Base-by-base conservation (phyloP, 1,140 invertebrate species). In the Trachymyrmex septentrionalis region DNA sequence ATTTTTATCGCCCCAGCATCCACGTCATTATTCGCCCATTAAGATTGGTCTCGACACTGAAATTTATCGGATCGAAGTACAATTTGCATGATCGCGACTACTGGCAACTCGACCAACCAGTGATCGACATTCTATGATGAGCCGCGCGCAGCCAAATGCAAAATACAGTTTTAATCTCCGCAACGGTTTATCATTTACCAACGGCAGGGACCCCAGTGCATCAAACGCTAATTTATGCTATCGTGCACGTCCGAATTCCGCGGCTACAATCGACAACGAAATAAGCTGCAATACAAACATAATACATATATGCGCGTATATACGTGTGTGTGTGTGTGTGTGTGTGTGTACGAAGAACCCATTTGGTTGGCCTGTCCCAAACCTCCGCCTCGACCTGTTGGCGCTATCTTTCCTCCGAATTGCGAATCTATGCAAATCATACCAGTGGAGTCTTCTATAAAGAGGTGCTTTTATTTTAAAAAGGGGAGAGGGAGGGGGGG, bases 171-270 rank as follows among this genome's bases (percentile, higher is more conserved):
- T 84, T 84, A 84, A 84, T 75, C 80, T 84, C 69, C 24, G 80
- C 69, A 38, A 84, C 80, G 69, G 80, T 73, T 84, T 84, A 84
- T 84, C 80, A 73, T 75, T 84, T 75, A 75, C 80, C 69, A 75
- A 75, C 69, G 55, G 69, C 53, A 34, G 80, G 27, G 80, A 61
- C 16, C 44, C 69, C 69, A 75, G 67, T 84, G 69, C 80, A 84
- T 84, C 69, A 84, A 84, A 84, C 55, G 80, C 67, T 84, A 84
- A 84, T 84, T 84, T 84, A 84, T 84, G 80, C 80, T 75, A 84
- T 84, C 69, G 55, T 12, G 69, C 80, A 84, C 55, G 55, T 75
- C 69, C 80, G 27, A 84, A 84, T 75, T 84, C 80, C 80, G 57
- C 69, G 38, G 55, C 69, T 75, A 84, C 80, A 84, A 73, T 73